phyloP scores from a whole-genome alignment of 2,797 vertebrate species.

The Rhinogobio ventralis region DNA sequence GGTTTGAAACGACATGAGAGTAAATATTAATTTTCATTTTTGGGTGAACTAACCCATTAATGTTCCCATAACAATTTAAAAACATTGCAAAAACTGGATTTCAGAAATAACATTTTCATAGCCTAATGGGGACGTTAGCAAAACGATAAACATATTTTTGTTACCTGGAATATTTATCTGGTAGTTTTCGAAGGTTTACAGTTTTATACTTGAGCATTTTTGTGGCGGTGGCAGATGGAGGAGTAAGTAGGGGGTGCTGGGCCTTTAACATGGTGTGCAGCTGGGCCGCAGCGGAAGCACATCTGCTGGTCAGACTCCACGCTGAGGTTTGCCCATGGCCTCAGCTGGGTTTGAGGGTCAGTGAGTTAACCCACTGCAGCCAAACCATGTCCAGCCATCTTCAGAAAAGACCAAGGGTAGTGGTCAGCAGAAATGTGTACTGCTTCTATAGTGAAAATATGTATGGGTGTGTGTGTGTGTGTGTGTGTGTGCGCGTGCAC shows the following conservation, averaged over 20 bases:
- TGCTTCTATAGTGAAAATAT: conserved; percentile 60
- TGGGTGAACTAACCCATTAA: no score
- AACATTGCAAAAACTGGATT: neutral
- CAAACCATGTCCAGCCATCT: conserved; percentile 28
- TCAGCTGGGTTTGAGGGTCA: conserved; percentile 68
- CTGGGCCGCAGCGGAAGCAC: conserved; percentile 72
- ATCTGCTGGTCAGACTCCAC: conserved; percentile 71
- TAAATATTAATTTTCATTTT: no score
- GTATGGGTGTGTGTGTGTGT: conserved; percentile 24
- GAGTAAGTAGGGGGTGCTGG: conserved; percentile 76
- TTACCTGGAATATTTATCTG: conserved; percentile 4
- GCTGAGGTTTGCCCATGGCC: conserved; percentile 67
- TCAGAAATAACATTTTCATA: neutral
- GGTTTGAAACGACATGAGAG: no score
- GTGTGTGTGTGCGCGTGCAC: conserved; percentile 1
- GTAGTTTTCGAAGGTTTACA: neutral
- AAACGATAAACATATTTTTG: neutral
- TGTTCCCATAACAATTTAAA: neutral
- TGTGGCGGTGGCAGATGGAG: conserved; percentile 77
- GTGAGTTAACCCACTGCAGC: conserved; percentile 65
- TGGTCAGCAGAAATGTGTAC: conserved; percentile 78
- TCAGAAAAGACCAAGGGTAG: conserved; percentile 64
- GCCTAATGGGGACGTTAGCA: neutral
- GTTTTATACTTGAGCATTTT: conserved; percentile 64
- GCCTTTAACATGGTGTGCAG: conserved; percentile 78